Conservation (phyloP, 2,113 vertebrate genomes). For the Morone saxatilis region DNA sequence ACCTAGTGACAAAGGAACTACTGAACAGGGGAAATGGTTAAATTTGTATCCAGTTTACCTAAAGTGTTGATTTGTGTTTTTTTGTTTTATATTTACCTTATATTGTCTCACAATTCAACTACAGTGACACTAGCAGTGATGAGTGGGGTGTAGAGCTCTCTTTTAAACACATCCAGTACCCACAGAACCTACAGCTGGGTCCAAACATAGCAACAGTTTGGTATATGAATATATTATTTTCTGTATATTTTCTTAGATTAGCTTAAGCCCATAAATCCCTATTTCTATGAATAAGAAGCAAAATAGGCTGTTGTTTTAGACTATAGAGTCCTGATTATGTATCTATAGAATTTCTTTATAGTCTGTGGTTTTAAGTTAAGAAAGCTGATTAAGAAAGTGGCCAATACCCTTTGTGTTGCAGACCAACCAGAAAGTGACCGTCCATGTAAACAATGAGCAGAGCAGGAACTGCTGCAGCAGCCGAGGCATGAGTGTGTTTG, state of each 20-base stretch:
- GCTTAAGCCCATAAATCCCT: not conserved
- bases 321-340: not conserved
- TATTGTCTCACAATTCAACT: not conserved
- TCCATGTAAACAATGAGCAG: slow-evolving; percentile 92
- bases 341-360: not conserved
- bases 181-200: not conserved
- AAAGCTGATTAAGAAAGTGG: not conserved
- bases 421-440: slow-evolving; percentile 90
- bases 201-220: not conserved
- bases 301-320: not conserved
- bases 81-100: not conserved
- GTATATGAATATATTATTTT: not conserved
- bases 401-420: slow-evolving; percentile 68
- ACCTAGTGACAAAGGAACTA: not conserved
- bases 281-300: not conserved
- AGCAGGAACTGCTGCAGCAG: slow-evolving; percentile 92
- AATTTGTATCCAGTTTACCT: not conserved
- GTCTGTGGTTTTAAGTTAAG: not conserved
- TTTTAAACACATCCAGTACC: not conserved
- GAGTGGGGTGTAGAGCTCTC: not conserved
- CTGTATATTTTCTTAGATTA: not conserved
- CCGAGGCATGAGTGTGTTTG: slow-evolving; percentile 90
- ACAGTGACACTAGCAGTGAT: not conserved
- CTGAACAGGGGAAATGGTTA: not conserved
- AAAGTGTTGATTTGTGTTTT: not conserved